Evolutionary conservation across 2,113 vertebrate species (phyloP), one percentile per base, ranked within the genome.

Genomic region (Seriola aureovittata): DNA sequence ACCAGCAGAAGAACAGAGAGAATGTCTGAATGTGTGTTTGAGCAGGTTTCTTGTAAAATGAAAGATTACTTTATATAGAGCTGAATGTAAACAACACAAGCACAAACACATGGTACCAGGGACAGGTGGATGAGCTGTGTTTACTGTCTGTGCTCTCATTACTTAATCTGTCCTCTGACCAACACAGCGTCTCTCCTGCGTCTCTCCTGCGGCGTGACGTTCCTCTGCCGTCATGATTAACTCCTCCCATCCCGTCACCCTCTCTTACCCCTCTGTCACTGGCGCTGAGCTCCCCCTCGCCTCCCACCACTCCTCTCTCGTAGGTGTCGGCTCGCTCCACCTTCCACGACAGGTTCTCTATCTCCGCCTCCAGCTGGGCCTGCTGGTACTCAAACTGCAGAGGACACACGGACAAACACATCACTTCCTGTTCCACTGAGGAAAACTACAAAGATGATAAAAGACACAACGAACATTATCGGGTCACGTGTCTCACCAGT

Each of bases 291-390:
- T 95, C 95, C 40, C 91, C 94, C 84, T 93, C 88, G 82, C 96
- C 93, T 78, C 96, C 96, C 85, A 93, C 86, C 60, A 97, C 97
- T 93, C 97, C 98, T 95, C 97, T 96, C 91, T 99, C 98, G 34
- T 99, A 99, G 95, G 94, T 97, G 96, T 99, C 98, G 1, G 97
- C 98, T 86, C 98, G 94, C 81, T 99, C 98, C 92, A 99, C 98
- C 89, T 99, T 99, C 98, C 98, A 99, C 0, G 98, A 99, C 84
- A 99, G 93, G 93, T 99, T 99, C 92, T 99, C 98, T 25, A 99
- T 99, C 95, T 99, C 98, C 5, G 98, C 98, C 91, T 99, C 98
- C 89, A 99, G 94, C 93, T 99, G 98, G 25, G 98, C 98, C 94
- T 99, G 98, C 93, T 99, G 98, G 93, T 99, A 99, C 92, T 99